phyloP scores from a whole-genome alignment of 2,113 vertebrate species.

The Scopus umbretta region DNA sequence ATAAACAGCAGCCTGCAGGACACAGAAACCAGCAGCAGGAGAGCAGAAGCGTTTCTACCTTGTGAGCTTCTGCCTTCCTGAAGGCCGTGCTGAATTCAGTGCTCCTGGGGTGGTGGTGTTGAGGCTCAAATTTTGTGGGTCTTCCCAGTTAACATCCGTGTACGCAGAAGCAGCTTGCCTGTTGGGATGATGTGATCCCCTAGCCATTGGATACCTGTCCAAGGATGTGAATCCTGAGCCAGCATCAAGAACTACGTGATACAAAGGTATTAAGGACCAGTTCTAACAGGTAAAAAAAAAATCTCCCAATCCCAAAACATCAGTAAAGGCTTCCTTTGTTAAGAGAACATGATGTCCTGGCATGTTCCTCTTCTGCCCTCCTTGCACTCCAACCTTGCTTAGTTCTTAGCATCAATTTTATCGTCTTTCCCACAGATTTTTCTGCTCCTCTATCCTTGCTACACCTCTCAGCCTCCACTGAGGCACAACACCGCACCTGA shows the following conservation, averaged over 20 bases:
- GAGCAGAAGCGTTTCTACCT: background rate
- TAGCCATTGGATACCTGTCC: background rate
- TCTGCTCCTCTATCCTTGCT: background rate
- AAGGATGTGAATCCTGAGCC: background rate
- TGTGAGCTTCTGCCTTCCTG: background rate
- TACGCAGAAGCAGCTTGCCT: background rate
- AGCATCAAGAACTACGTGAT: background rate
- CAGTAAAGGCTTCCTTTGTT: background rate
- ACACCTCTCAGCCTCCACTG: background rate
- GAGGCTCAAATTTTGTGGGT: background rate
- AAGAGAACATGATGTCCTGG: background rate
- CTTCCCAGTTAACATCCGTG: background rate
- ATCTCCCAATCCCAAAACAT: background rate
- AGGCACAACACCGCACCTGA: fast-evolving
- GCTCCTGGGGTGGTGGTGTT: background rate
- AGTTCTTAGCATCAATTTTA: background rate
- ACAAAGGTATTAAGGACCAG: conserved; percentile 4
- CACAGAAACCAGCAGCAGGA: background rate
- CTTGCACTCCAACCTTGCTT: background rate
- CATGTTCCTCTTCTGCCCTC: background rate
- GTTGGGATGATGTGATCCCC: background rate
- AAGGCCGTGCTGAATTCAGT: background rate
- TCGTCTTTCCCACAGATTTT: background rate
- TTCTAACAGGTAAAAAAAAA: conserved; percentile 30
- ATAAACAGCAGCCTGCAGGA: background rate